Conservation (phyloP, 2,797 vertebrate species). For the Crenichthys baileyi region DNA sequence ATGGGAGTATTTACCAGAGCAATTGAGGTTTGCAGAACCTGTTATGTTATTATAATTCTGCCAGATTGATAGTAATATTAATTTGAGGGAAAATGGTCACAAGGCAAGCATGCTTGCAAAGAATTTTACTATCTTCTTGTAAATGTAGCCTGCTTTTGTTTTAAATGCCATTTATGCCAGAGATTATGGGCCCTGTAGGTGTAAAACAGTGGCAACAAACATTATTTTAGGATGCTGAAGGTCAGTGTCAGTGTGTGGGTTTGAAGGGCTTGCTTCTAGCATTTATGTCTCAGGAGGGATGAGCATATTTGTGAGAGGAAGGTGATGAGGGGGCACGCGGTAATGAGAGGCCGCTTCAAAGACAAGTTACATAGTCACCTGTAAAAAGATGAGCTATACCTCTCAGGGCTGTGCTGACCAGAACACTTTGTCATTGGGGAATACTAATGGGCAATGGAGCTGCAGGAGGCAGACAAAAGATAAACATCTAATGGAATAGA, state of each 20-base stretch:
- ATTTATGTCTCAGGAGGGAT: conserved; percentile 48
- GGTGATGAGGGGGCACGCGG: conserved; percentile 23
- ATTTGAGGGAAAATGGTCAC: not conserved
- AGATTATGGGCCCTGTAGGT: conserved; percentile 14
- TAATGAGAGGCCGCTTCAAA: conserved; percentile 47
- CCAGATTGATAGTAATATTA: not conserved
- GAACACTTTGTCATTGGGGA: conserved; percentile 21
- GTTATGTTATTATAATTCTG: conserved; percentile 6
- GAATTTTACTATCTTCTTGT: not conserved
- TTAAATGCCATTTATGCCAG: conserved; percentile 41
- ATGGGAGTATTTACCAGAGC: conserved; percentile 39
- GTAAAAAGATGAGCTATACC: conserved; percentile 22
- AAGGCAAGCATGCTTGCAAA: not conserved
- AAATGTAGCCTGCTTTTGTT: not conserved
- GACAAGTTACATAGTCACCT: conserved; percentile 26
- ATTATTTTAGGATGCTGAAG: conserved; percentile 48
- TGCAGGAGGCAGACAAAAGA: conserved; percentile 10
- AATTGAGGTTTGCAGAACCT: not conserved
- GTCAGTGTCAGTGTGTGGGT: conserved; percentile 42
- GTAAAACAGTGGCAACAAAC: conserved; percentile 25
- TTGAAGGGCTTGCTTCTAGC: conserved; percentile 48
- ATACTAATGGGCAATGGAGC: conserved; percentile 11
- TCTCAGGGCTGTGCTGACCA: conserved; percentile 6
- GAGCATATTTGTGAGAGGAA: conserved; percentile 30
- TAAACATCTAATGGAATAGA: conserved; percentile 19